Conservation (phyloP, 2,113 vertebrate species). For the Jacana jacana region DNA sequence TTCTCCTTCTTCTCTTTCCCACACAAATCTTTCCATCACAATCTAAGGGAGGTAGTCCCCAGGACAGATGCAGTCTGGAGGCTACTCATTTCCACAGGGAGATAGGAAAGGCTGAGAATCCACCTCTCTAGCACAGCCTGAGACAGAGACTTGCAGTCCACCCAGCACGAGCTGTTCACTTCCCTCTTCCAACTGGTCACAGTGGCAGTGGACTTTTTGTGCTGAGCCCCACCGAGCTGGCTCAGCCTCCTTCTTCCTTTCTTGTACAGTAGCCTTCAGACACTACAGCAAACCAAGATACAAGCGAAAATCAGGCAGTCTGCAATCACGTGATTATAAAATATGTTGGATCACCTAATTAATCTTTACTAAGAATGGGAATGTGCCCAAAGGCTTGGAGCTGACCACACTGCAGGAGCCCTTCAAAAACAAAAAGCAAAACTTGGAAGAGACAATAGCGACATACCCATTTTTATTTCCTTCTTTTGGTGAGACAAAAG, state of each 20-base stretch:
- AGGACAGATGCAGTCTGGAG: neutral
- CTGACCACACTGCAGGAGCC: neutral
- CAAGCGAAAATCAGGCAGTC: neutral
- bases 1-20: neutral
- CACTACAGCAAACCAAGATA: neutral
- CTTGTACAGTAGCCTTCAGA: neutral
- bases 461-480: neutral
- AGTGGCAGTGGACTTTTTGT: neutral
- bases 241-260: neutral
- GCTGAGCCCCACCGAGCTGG: neutral
- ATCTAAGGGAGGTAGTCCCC: neutral
- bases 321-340: neutral
- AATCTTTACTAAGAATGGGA: neutral
- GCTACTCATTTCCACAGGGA: neutral
- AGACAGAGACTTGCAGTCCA: neutral
- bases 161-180: neutral
- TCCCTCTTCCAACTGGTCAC: neutral
- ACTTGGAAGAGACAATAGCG: neutral
- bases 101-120: neutral
- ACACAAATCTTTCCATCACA: neutral
- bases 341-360: neutral
- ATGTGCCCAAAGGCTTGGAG: neutral
- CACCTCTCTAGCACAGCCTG: neutral
- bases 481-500: neutral
- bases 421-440: neutral